Conservation (phyloP, 2,113 vertebrate genomes). For the Stegastes partitus region DNA sequence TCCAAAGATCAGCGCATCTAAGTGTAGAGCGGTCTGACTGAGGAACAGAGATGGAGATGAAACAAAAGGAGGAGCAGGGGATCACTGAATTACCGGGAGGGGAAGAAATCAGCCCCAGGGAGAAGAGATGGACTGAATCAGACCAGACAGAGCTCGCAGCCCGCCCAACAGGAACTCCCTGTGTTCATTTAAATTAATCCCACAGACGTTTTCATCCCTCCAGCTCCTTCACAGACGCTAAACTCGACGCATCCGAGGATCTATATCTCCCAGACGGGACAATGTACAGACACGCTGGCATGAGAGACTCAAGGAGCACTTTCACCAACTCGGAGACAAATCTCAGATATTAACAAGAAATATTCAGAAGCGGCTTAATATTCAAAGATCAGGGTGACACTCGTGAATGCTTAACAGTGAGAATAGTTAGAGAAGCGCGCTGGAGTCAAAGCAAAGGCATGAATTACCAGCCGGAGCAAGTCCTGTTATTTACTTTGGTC, state of each 20-base stretch:
- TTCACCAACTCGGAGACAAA: neutral
- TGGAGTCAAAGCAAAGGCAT: neutral
- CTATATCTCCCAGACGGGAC: conserved; percentile 58
- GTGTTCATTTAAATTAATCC: conserved; percentile 86
- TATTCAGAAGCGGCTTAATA: too few relatives aligned
- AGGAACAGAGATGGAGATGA: conserved; percentile 73
- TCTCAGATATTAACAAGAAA: neutral
- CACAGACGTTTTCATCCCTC: conserved; percentile 69
- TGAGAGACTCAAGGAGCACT: conserved; percentile 8
- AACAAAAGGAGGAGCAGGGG: conserved; percentile 74
- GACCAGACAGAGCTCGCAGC: conserved; percentile 80
- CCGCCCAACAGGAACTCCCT: conserved; percentile 77
- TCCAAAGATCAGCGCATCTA: conserved; percentile 83
- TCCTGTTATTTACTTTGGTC: too few relatives aligned
- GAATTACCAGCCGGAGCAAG: too few relatives aligned
- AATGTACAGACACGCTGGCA: conserved; percentile 19
- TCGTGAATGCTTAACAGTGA: neutral
- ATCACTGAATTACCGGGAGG: conserved; percentile 74
- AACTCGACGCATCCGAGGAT: conserved; percentile 57
- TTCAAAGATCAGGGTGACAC: neutral
- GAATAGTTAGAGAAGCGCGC: too few relatives aligned
- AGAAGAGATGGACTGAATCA: conserved; percentile 84
- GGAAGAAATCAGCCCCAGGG: conserved; percentile 58
- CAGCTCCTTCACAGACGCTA: conserved; percentile 65
- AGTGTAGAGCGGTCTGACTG: conserved; percentile 76